Evolutionary conservation across 2,113 vertebrate species (phyloP).

Genomic region (Scomber japonicus): DNA sequence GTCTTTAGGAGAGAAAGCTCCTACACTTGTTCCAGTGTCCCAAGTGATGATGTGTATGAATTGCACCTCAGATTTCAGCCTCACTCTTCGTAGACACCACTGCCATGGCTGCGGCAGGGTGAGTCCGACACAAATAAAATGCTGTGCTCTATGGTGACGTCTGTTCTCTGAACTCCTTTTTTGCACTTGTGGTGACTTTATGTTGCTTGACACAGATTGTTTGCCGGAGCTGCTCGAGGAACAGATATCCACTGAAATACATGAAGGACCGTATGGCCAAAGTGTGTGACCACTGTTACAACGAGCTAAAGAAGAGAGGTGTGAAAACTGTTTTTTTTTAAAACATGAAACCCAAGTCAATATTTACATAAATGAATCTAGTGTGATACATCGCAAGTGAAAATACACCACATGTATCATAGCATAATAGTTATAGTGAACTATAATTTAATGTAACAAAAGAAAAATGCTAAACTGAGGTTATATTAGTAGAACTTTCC

Average conservation of each 20-base stretch:
- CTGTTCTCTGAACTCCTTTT: neutral
- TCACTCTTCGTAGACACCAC: constrained; percentile 93
- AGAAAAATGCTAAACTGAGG: too few species aligned
- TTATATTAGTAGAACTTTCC: too few species aligned
- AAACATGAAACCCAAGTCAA: too few species aligned
- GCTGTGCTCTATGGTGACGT: neutral
- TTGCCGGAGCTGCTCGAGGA: constrained; percentile 95
- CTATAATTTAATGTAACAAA: too few species aligned
- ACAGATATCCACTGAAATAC: constrained; percentile 96
- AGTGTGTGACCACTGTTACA: constrained; percentile 96
- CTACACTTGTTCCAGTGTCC: constrained; percentile 92
- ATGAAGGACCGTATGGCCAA: constrained; percentile 95
- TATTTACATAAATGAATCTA: too few species aligned
- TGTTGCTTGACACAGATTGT: constrained; percentile 88
- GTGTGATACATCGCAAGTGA: too few species aligned
- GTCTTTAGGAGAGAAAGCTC: constrained; percentile 92
- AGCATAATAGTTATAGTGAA: too few species aligned
- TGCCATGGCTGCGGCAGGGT: constrained; percentile 98
- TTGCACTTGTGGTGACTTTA: neutral
- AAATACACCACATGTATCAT: too few species aligned
- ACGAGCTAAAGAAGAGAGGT: constrained; percentile 92
- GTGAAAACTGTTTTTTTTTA: constrained; percentile 25
- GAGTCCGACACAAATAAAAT: constrained; percentile 54
- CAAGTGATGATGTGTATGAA: constrained; percentile 99
- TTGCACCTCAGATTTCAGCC: constrained; percentile 95